phyloP scores from a whole-genome alignment of 2,113 vertebrate genomes.

The Zosterops hypoxanthus region DNA sequence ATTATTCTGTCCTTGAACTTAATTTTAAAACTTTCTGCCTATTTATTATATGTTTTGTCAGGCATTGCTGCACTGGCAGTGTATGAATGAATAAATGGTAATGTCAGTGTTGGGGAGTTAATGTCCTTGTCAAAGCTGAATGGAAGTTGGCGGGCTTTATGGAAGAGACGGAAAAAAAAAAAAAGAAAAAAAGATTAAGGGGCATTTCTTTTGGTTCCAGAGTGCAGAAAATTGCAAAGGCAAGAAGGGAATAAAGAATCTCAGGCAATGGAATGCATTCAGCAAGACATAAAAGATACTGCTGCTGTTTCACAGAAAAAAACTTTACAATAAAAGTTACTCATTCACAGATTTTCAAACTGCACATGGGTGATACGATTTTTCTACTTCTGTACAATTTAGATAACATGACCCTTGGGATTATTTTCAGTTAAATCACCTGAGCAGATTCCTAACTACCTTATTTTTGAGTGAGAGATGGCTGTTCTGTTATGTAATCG shows the following conservation, averaged over 20 bases:
- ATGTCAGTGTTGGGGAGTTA: neutral
- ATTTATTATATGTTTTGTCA: neutral
- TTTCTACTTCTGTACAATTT: neutral
- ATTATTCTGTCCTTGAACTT: neutral
- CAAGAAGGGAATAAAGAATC: neutral
- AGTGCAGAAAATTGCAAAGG: neutral
- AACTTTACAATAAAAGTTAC: neutral
- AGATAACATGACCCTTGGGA: neutral
- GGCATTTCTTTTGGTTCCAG: neutral
- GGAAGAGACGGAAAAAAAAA: too few species aligned
- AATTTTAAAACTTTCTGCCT: neutral
- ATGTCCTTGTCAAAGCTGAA: neutral
- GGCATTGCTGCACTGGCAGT: neutral
- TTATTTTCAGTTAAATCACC: neutral
- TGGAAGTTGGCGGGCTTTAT: neutral
- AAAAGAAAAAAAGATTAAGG: fast-evolving
- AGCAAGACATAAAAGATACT: neutral
- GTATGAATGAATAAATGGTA: neutral
- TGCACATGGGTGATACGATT: fast-evolving
- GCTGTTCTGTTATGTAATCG: neutral
- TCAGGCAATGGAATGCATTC: neutral
- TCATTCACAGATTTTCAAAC: neutral
- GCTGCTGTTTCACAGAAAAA: neutral
- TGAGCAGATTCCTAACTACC: neutral
- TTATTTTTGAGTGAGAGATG: neutral